Conservation (phyloP, 1,140 invertebrate genomes). For the Ceratina calcarata region DNA sequence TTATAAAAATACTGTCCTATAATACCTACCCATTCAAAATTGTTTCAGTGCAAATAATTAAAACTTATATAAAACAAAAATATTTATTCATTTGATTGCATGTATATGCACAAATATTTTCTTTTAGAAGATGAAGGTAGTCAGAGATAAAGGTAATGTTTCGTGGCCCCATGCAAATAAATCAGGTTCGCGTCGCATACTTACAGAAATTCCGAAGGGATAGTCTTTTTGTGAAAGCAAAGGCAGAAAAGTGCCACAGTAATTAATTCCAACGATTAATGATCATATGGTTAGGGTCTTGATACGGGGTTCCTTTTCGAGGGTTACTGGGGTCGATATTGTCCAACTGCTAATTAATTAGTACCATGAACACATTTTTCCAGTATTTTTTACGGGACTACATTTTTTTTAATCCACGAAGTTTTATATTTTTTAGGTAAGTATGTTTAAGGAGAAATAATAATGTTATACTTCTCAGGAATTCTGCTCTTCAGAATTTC, state of each 20-base stretch:
- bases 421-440: too few species aligned
- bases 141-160: neutral
- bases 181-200: neutral
- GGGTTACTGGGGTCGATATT: neutral
- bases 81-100: too few species aligned
- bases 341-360: neutral
- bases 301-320: neutral
- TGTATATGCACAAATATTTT: too few species aligned
- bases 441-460: too few species aligned
- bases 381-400: too few species aligned
- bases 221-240: neutral
- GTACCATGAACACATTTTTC: neutral
- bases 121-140: neutral
- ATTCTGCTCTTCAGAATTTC: too few species aligned
- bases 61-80: too few species aligned
- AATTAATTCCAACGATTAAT: slow-evolving; percentile 45
- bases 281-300: neutral
- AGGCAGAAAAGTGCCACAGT: neutral
- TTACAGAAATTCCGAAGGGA: neutral
- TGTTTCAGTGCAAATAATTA: too few species aligned
- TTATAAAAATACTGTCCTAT: too few species aligned
- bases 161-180: neutral
- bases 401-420: too few species aligned
- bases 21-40: too few species aligned
- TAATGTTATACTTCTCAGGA: too few species aligned